Conservation (phyloP, 30 jellyfish, hydroid and myxozoan species). For the Clytia hemisphaerica region DNA sequence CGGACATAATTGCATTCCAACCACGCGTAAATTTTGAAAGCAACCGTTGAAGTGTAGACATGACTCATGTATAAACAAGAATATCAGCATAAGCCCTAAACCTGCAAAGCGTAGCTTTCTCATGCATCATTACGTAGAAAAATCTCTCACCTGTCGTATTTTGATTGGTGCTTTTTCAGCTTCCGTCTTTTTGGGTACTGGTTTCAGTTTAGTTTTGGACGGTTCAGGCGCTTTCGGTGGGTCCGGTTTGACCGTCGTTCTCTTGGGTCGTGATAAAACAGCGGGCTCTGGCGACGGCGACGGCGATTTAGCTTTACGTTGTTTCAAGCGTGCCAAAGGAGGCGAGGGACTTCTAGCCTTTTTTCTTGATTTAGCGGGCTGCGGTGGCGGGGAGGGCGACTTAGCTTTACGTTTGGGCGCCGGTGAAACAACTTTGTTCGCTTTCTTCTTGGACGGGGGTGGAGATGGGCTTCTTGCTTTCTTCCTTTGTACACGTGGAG, state of each 20-base stretch:
- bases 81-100: too few species aligned
- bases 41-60: too few species aligned
- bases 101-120: too few species aligned
- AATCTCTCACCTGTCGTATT: too few species aligned
- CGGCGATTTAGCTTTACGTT: conserved; percentile 12
- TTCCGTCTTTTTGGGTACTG: background rate
- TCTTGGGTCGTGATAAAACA: conserved; percentile 7
- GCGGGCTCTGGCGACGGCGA: conserved; percentile 41
- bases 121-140: too few species aligned
- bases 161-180: background rate
- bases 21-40: too few species aligned
- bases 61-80: too few species aligned
- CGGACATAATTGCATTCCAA: too few species aligned
- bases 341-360: background rate
- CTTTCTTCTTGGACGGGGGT: too few species aligned
- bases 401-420: background rate
- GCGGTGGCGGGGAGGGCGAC: conserved; percentile 19
- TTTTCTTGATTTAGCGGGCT: too few species aligned
- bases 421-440: too few species aligned
- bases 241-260: background rate
- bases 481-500: background rate
- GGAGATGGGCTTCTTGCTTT: conserved; percentile 1
- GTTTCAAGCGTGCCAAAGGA: background rate
- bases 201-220: background rate
- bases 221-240: conserved; percentile 2